Evolutionary conservation across 2,888 invertebrate species (phyloP), one percentile per base, ranked within the genome.

Genomic region (Leuctra nigra): DNA sequence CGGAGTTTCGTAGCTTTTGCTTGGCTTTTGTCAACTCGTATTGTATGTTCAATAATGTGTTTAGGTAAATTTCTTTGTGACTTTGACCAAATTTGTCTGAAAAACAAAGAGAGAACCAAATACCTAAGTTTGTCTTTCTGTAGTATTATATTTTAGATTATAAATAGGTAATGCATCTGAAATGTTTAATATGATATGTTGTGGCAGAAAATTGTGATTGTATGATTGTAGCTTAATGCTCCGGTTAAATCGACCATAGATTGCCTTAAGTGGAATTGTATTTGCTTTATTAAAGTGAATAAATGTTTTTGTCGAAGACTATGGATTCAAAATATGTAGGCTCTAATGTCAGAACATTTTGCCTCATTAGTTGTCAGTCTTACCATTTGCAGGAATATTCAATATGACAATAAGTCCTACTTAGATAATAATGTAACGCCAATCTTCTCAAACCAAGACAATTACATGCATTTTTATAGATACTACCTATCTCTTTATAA

Each of bases 191-290:
- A 14, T 25, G 24, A 16, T 47, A 25, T 47, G 4, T 25, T 25
- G 47, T 25, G 24, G 23, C 29, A 14, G 47, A 24, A 24, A 47
- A 24, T 25, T 47, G 47, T 47, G 25, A 47, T 25, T 25, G 47
- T 47, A 16, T 47, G 16, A 47, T 25, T 47, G 47, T 47, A 29
- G 47, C 47, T 47, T 47, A 25, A 47, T 6, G 23, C 24, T 24
- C 16, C 16, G 16, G 24, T 24, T 24, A 13, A 16, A 18, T 41
- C 25, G 13, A 25, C 47, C 47, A 11, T 29, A 16, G 25, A 47
- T 16, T 47, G 47, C 47, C 47, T 47, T 47, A 46, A 16, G 23
- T 18, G 46, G 22, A 46, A 46, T n/a, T n/a, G n/a, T n/a, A n/a
- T n/a, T n/a, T n/a, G n/a, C n/a, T n/a, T n/a, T n/a, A n/a, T n/a